Percentiles rank a stretch among this genome's conserved stretches.
Conservation (phyloP, 2,888 invertebrate genomes). For the Drosophila fungiperda region DNA sequence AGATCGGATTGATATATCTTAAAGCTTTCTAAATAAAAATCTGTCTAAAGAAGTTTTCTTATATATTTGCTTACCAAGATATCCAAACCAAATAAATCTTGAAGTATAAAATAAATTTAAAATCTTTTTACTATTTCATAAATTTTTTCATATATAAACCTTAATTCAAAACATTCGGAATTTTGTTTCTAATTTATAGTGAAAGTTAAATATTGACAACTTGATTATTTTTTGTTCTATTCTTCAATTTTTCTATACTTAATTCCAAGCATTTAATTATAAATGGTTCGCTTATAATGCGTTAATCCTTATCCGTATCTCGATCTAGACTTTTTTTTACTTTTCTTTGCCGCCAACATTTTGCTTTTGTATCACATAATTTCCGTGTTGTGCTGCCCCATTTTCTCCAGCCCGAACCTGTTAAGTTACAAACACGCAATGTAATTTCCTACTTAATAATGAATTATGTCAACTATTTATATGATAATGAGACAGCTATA, state of each 20-base stretch:
- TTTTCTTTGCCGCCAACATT: slow-evolving; percentile 5
- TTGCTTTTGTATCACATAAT: slow-evolving; percentile 26
- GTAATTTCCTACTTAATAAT: slow-evolving; percentile 65
- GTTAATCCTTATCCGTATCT: not conserved
- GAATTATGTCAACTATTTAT: slow-evolving; percentile 51
- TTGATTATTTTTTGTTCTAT: not conserved
- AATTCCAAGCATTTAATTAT: not conserved
- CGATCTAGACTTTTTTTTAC: not conserved
- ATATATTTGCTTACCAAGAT: not conserved
- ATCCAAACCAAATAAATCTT: not conserved
- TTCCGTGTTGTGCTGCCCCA: slow-evolving; percentile 29
- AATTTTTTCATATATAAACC: not conserved
- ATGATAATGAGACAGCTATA: slow-evolving; percentile 62
- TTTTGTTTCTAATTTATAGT: not conserved
- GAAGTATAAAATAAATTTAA: not conserved
- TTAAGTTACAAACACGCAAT: slow-evolving; percentile 68
- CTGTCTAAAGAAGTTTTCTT: too few species aligned
- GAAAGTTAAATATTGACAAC: not conserved
- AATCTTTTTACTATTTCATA: not conserved
- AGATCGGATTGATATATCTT: too few species aligned
- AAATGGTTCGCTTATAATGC: not conserved
- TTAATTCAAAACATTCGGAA: not conserved
- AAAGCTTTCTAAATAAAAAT: too few species aligned
- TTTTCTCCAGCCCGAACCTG: slow-evolving; percentile 37
- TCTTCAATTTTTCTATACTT: not conserved